Evolutionary conservation across 2,888 invertebrate species (phyloP).

Genomic region (Helobdella robusta): DNA sequence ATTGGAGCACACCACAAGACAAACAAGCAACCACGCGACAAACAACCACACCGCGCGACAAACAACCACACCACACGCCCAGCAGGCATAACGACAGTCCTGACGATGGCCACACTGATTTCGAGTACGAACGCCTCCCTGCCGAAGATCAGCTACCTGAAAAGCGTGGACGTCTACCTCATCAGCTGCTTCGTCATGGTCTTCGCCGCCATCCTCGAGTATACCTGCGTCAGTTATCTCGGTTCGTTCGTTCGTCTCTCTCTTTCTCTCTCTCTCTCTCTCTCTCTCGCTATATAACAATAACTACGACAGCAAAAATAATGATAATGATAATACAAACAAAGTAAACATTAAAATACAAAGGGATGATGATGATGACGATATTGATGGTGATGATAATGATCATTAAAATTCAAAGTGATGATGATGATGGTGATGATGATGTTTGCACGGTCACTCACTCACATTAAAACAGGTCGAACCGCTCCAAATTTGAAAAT

Average conservation of each 20-base stretch:
- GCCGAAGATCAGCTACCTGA: constrained; percentile 48
- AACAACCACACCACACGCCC: no score
- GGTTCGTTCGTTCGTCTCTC: background rate
- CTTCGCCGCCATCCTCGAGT: constrained; percentile 91
- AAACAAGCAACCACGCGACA: no score
- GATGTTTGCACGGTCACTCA: no score
- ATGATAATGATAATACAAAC: background rate
- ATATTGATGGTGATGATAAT: no score
- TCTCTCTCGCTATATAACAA: background rate
- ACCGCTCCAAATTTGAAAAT: no score
- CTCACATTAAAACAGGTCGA: no score
- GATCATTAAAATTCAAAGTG: no score
- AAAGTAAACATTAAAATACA: background rate
- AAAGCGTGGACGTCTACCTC: constrained; percentile 79
- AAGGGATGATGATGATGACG: background rate
- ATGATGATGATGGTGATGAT: no score
- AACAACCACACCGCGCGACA: no score
- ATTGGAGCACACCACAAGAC: no score
- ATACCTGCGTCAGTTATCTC: constrained; percentile 92
- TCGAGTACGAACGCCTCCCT: constrained; percentile 48
- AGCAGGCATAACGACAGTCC: constrained; percentile 47
- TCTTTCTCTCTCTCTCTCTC: background rate
- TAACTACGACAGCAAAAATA: background rate
- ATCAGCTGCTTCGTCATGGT: constrained; percentile 98
- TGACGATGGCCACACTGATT: constrained; percentile 50